Conservation (phyloP, 1,140 invertebrate species). For the Caenorhabditis tropicalis region DNA sequence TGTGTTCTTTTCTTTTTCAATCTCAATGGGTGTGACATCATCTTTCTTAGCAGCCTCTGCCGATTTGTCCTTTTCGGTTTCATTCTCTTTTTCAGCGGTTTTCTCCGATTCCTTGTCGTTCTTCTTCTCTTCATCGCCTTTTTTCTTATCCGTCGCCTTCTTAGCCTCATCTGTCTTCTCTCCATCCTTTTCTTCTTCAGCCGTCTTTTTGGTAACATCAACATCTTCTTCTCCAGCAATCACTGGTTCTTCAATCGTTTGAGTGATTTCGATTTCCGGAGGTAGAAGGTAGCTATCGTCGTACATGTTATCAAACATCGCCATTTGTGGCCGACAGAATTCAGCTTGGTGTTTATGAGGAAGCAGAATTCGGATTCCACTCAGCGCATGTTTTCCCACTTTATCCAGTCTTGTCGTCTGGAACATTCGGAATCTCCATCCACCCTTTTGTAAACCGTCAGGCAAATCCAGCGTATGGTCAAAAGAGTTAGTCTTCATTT, state of each 20-base stretch:
- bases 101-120: not conserved
- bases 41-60: not conserved
- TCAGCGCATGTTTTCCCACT: not conserved
- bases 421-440: conserved; percentile 13
- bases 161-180: not conserved
- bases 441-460: not conserved
- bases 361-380: not conserved
- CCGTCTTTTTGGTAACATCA: not conserved
- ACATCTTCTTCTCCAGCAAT: not conserved
- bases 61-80: not conserved
- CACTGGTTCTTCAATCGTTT: not conserved
- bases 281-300: not conserved
- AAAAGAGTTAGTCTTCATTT: not conserved
- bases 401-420: conserved; percentile 4
- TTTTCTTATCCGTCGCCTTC: no score
- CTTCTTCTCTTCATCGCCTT: conserved; percentile 9
- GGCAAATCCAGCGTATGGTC: not conserved
- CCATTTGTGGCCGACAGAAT: not conserved
- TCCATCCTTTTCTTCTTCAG: not conserved
- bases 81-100: not conserved
- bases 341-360: not conserved
- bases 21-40: not conserved
- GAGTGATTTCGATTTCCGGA: not conserved
- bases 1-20: not conserved
- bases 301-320: not conserved